Evolutionary conservation across 2,113 vertebrate species (phyloP), one percentile per base, ranked within the genome.

Genomic region (Hydropotes inermis): DNA sequence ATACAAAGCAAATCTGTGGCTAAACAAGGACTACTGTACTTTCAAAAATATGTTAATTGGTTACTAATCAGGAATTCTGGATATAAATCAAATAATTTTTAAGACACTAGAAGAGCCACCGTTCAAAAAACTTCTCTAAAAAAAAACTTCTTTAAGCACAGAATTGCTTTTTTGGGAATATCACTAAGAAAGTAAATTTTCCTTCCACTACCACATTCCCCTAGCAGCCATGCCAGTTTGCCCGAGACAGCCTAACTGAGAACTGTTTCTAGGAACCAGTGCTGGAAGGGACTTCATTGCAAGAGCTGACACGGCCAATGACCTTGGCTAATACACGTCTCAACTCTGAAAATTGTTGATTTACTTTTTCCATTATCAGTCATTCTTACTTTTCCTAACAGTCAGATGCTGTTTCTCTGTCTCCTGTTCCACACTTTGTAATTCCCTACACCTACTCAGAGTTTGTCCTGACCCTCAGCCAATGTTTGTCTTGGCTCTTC

Each of bases 51-150:
- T 3, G 10, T 82, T 82, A 54, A 25, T n/a, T 39, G 28, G 16
- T 61, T 89, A 86, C 25, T 83, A 85, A 89, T n/a, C n/a, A 85
- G 52, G 47, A 94, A 85, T 89, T 95, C 36, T 91, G 25, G 47
- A 45, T 82, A 67, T 67, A 83, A 74, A 91, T 91, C 47, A 97
- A 95, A 85, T 74, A 67, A 45, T 87, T 81, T 87, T 14, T 90
- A 87, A 91, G 78, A 36, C 60, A 19, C 23, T 54, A 64, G n/a
- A 95, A 86, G 43, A 76, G 13, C 7, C 54, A 39, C 50, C 47
- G 83, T 54, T 97, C 60, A 36, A 85, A 95, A 93, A 13, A 94
- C 36, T 61, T 70, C 21, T 90, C 81, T 33, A 33, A 82, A 58
- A 81, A 58, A 95, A 91, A 9, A 90, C 14, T 39, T 79, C 14